Evolutionary conservation across 2,888 invertebrate genomes (phyloP).

Genomic region (Syrista parreyssii): DNA sequence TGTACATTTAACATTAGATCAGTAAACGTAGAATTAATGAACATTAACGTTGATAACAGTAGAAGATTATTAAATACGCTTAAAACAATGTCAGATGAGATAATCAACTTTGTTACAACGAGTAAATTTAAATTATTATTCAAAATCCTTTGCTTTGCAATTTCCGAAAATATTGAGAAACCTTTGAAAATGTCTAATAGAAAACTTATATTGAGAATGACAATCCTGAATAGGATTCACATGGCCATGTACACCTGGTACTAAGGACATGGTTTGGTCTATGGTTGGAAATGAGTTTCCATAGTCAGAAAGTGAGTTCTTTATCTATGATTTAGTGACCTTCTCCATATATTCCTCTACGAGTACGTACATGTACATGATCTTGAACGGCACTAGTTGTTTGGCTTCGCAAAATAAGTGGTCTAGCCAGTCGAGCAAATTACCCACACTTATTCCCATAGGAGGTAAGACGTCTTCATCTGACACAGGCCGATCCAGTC

Average conservation of each 20-base stretch:
- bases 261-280: background rate
- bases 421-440: constrained; percentile 63
- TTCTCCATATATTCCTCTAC: background rate
- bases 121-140: background rate
- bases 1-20: background rate
- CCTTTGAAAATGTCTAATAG: background rate
- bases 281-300: background rate
- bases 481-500: constrained; percentile 25
- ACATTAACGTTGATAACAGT: background rate
- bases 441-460: constrained; percentile 53
- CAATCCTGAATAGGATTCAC: background rate
- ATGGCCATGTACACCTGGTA: too few relatives aligned
- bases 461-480: constrained; percentile 54
- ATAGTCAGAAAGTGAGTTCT: background rate
- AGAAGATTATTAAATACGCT: background rate
- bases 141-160: background rate
- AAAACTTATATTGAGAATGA: background rate
- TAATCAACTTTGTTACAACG: background rate
- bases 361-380: background rate
- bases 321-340: background rate
- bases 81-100: background rate
- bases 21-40: background rate
- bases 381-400: background rate
- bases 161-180: background rate
- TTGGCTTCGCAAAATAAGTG: constrained; percentile 53